Evolutionary conservation across 2,888 invertebrate genomes (phyloP).

Genomic region (Synergus itoensis): DNA sequence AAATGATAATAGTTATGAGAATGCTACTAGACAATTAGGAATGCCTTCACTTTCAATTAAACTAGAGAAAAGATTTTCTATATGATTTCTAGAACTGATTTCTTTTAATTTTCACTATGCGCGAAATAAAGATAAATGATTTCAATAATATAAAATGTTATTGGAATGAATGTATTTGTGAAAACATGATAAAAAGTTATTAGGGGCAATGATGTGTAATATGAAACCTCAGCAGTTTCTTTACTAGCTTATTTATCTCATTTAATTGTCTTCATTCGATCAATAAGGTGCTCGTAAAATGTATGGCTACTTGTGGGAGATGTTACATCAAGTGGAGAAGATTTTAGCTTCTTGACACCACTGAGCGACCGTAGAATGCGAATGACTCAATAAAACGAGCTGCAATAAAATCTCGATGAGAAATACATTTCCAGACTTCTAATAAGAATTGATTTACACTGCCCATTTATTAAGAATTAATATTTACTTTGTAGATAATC

Average conservation of each 20-base stretch:
- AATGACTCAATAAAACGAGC: constrained; percentile 30
- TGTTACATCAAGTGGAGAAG: constrained; percentile 4
- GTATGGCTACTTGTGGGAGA: neutral
- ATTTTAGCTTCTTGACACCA: constrained; percentile 31
- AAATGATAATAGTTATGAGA: too few relatives aligned
- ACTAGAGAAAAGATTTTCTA: too few relatives aligned
- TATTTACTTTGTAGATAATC: too few relatives aligned
- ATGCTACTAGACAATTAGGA: too few relatives aligned
- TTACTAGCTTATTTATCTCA: neutral
- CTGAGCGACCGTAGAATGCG: neutral
- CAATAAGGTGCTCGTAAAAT: constrained; percentile 19
- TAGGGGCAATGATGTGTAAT: neutral
- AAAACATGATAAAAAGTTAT: neutral
- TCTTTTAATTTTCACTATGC: too few relatives aligned
- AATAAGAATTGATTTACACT: neutral
- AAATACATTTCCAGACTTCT: neutral
- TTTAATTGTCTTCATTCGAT: neutral
- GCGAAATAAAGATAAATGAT: too few relatives aligned
- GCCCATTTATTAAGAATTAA: too few relatives aligned
- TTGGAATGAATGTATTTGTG: too few relatives aligned
- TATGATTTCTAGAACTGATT: too few relatives aligned
- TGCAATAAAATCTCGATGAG: neutral
- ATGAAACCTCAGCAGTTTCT: neutral
- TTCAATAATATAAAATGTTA: too few relatives aligned
- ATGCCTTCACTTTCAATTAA: too few relatives aligned